A percentile compares a stretch with the other conserved stretches of the same genome.
These are phyloP conservation scores for Chauna torquata DNA, from an alignment of 2,113 vertebrate genomes.

Conservation along the genomic window DNA sequence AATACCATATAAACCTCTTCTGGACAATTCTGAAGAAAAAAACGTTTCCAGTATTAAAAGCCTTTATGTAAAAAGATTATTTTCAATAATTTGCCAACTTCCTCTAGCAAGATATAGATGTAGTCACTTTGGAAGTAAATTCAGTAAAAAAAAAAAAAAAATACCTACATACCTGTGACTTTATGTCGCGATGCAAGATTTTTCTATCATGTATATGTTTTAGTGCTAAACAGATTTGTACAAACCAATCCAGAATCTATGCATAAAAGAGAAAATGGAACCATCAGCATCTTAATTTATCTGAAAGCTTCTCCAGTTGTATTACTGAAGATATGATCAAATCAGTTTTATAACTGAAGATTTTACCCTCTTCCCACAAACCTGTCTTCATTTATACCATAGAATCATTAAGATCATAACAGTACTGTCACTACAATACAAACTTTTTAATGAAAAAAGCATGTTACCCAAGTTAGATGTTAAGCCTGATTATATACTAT, in stretches of 20 bases:
- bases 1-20: background rate
- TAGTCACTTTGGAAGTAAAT: background rate
- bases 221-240: constrained; percentile 95
- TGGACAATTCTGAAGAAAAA: background rate
- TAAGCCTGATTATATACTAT: background rate
- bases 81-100: background rate
- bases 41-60: background rate
- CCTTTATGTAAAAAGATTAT: background rate
- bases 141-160: background rate
- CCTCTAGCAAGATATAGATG: background rate
- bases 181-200: constrained; percentile 98
- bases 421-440: background rate
- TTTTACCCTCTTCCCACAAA: background rate
- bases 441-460: background rate
- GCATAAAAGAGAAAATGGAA: background rate
- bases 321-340: background rate
- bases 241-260: constrained; percentile 97
- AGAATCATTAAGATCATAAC: background rate
- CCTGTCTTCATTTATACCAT: background rate
- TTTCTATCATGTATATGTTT: constrained; percentile 97
- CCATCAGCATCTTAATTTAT: background rate
- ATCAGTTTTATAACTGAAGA: background rate
- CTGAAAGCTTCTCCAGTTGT: background rate
- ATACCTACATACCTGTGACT: constrained; percentile 89
- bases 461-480: background rate